phyloP scores from a whole-genome alignment of 2,797 vertebrate genomes.

The Forpus xanthops region DNA sequence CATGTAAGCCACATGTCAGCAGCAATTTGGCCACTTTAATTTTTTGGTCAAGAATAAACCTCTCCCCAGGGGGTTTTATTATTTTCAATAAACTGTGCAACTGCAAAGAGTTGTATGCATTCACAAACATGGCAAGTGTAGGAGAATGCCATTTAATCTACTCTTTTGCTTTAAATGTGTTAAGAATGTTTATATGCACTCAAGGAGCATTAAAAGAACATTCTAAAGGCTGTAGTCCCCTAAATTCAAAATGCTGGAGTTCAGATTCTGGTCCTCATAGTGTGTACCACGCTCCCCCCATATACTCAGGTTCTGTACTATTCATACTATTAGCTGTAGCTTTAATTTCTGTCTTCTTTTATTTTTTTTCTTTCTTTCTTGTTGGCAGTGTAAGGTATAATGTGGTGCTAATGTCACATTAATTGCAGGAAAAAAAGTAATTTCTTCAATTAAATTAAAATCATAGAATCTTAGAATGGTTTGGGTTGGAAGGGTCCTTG shows the following conservation, averaged over 20 bases:
- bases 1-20: background rate
- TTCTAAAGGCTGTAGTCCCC: background rate
- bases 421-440: background rate
- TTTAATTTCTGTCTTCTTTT: background rate
- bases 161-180: background rate
- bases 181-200: background rate
- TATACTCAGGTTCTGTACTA: background rate
- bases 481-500: background rate
- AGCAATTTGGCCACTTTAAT: background rate
- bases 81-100: background rate
- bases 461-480: background rate
- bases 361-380: background rate
- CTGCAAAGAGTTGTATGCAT: background rate
- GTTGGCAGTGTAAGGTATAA: background rate
- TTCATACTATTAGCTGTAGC: background rate
- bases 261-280: background rate
- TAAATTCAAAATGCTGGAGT: background rate
- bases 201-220: background rate
- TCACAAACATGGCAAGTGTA: fast-evolving
- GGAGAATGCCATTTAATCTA: background rate
- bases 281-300: background rate
- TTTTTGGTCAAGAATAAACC: background rate
- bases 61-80: background rate
- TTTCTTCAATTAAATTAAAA: background rate
- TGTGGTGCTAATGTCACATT: background rate